Base-by-base conservation (phyloP, 2,113 vertebrate species). In the Dipodomys merriami region DNA sequence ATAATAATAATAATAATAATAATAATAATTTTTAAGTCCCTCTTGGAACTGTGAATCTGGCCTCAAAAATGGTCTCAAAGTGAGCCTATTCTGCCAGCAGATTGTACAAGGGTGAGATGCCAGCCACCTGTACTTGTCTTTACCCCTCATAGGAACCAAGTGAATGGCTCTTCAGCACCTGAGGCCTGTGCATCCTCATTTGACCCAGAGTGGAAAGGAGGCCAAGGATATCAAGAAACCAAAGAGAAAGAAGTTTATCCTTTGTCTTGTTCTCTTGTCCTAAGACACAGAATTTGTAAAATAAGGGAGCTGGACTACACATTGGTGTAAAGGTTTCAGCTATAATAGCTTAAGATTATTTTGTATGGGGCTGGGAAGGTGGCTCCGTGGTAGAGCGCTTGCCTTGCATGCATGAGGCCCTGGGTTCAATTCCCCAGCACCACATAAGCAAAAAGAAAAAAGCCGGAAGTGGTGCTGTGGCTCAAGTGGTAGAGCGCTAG, bases 261-360 rank as follows among this genome's bases (percentile, higher is more conserved):
- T 83, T 94, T 93, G 22, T 84, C 49, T 89, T 90, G 9, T 57
- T 33, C 57, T 72, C 27, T 83, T 19, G 35, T 46, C 35, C 79
- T 83, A 33, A 77, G 53, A 64, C 2, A 72, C 4, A 91, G n/a
- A 78, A 73, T 87, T 77, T 83, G n/a, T 91, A 91, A 95, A 95
- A 91, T 62, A 49, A 95, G 16, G 33, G 53, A 74, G 62, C 74
- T 82, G 33, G 22, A 89, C 49, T 88, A 74, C 6, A 82, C n/a
- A 33, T 83, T 86, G 57, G 53, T 65, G 44, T 82, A 88, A n/a
- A 72, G 76, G 16, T 79, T 94, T 94, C 46, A 89, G 68, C 46
- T 88, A 60, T 81, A 87, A 72, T 33, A 7, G 77, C 78, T 46
- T 74, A 74, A 80, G 67, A 65, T 82, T 87, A 68, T 88, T 94